Percentiles rank a stretch among this genome's conserved stretches.
Conservation (phyloP, 2,113 vertebrate genomes). For the Campylomormyrus tamandua region DNA sequence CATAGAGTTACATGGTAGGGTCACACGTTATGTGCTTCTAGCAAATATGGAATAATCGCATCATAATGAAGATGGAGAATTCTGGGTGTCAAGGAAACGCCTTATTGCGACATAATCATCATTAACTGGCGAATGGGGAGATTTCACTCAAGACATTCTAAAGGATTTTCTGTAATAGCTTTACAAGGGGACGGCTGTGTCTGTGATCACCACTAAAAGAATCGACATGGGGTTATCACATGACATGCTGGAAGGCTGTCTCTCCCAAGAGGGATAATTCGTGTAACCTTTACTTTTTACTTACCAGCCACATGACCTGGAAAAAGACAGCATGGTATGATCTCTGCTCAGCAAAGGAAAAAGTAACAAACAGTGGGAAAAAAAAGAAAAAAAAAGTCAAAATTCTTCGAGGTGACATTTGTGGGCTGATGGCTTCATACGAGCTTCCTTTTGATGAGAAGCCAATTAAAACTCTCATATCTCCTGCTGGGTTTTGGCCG, state of each 20-base stretch:
- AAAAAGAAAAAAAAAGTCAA: background rate
- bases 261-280: background rate
- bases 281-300: background rate
- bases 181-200: background rate
- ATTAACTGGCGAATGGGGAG: background rate
- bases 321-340: background rate
- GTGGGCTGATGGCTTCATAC: background rate
- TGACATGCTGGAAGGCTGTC: background rate
- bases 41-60: background rate
- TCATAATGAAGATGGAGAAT: background rate
- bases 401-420: conserved; percentile 14
- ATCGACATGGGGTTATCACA: background rate
- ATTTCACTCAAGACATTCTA: background rate
- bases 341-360: background rate
- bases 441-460: background rate
- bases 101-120: background rate
- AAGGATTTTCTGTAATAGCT: background rate
- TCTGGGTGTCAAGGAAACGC: background rate
- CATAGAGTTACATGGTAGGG: background rate
- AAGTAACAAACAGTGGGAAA: background rate
- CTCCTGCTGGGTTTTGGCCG: background rate
- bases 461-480: background rate
- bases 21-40: background rate
- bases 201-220: background rate
- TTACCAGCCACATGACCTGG: background rate